Evolutionary conservation across 1,140 invertebrate species (phyloP), one percentile per base, ranked within the genome.

Genomic region (Bicyclus anynana): DNA sequence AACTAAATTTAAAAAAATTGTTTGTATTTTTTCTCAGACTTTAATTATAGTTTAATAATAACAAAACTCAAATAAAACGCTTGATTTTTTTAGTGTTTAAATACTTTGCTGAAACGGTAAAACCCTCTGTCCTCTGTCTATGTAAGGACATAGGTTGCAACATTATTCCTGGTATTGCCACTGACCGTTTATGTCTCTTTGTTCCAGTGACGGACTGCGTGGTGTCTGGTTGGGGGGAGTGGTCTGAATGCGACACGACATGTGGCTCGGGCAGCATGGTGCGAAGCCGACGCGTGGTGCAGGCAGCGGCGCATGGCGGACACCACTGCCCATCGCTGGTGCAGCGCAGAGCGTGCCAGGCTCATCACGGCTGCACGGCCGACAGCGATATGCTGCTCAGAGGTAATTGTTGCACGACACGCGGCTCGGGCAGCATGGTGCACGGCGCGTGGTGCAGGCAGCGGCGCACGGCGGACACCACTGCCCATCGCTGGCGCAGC

Each of bases 211-310:
- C 93, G 47, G 95, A 96, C 79, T 96, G 95, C 80, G 89, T 91
- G 65, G 94, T 95, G 27, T 93, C 93, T 20, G 90, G 91, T 12
- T 96, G 95, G 94, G 92, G 92, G 4, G 82, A 91, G 1, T 96
- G 95, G 95, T 92, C 93, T 5, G 88, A 91, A 0, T 96, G 95
- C 74, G 93, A 94, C 77, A 92, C 92, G 1, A 91, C 91, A 50
- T 96, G 95, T 72, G 95, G 95, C 27, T 90, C 92, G 2, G 95
- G 95, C 7, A 92, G 91, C 65, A 95, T 94, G 93, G 91, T 91
- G 18, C 87, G 95, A 33, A 90, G 87, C 5, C 85, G 95, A 9
- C 82, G 85, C 23, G 89, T 95, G 12, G 63, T 91, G 14, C 89
- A 91, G 21, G 89, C 91, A 12, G 91, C 94, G 1, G 90, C 92